Base-by-base conservation (phyloP, 2,113 vertebrate genomes). In the Osmerus eperlanus region DNA sequence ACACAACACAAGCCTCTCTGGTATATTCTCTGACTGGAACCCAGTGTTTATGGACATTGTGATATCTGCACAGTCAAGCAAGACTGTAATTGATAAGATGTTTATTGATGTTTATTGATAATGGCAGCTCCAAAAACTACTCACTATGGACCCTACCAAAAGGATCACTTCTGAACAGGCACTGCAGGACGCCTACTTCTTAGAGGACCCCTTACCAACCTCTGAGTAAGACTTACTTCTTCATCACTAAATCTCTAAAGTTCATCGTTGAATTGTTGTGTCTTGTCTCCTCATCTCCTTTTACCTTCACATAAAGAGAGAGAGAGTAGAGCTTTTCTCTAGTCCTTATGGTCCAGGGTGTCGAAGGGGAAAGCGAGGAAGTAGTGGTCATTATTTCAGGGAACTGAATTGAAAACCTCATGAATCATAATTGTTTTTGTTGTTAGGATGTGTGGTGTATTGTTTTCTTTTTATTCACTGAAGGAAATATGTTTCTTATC, bases 131-230 rank as follows among this genome's bases (percentile, higher is more conserved):
- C 97, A 99, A 87, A 99, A 96, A 78, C 95, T 98, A 75, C 95
- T 99, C 58, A 99, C 97, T 56, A 99, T 99, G 97, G 97, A 99
- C 86, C 97, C 97, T 74, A 99, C 96, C 15, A 99, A 98, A 87
- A 93, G 97, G 90, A 97, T 99, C 86, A 99, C 96, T 58, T 99
- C 97, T 29, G 97, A 99, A 83, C 97, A 97, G 90, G 94, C 97
- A 52, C 92, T 99, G 78, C 96, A 97, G 89, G 97, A 99, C 81
- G 93, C 94, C 2, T 98, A 99, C 81, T 99, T 99, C 84, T 94
- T 97, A 81, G 97, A 99, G 89, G 97, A 98, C 62, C 96, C 97
- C 11, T 82, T 99, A 86, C 97, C 97, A 65, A 97, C 97, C 29
- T 93, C 96, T 77, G 97, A 99, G 97, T 99, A 94, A 92, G 92